phyloP scores from a whole-genome alignment of 1,140 invertebrate genomes.

The Antheraea pernyi region DNA sequence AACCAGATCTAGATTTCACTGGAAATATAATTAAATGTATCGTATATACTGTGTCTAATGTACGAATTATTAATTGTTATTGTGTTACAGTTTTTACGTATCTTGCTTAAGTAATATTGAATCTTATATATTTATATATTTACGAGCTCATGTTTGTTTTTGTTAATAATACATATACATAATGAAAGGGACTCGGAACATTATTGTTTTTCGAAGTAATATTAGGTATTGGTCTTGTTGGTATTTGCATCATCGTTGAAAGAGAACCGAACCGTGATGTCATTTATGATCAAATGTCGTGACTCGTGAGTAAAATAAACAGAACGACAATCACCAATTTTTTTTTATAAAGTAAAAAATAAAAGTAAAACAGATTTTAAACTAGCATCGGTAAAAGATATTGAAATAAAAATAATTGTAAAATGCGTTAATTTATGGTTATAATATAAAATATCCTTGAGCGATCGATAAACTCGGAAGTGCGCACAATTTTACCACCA shows the following conservation, averaged over 20 bases:
- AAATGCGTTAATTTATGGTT: neutral
- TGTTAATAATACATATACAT: too few relatives aligned
- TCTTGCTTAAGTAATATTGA: neutral
- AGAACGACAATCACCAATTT: neutral
- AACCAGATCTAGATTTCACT: neutral
- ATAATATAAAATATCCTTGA: constrained; percentile 13
- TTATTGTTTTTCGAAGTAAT: neutral
- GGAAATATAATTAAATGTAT: neutral
- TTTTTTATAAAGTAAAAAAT: neutral
- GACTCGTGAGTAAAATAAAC: neutral
- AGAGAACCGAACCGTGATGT: neutral
- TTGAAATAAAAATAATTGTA: neutral
- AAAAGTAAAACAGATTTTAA: too few relatives aligned
- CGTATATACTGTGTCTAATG: too few relatives aligned
- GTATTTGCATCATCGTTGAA: neutral
- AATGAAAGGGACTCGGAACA: neutral
- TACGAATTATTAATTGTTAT: neutral
- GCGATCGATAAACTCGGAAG: constrained; percentile 30
- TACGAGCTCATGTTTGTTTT: neutral
- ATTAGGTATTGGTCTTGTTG: neutral
- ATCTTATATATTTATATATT: neutral
- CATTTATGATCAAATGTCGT: neutral
- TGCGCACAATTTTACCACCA: constrained; percentile 52
- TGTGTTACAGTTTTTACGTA: neutral
- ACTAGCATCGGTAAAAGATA: too few relatives aligned